A percentile compares a stretch with the other conserved stretches of the same genome.
Conservation (phyloP, 2,888 invertebrate genomes). For the Colostygia pectinataria region DNA sequence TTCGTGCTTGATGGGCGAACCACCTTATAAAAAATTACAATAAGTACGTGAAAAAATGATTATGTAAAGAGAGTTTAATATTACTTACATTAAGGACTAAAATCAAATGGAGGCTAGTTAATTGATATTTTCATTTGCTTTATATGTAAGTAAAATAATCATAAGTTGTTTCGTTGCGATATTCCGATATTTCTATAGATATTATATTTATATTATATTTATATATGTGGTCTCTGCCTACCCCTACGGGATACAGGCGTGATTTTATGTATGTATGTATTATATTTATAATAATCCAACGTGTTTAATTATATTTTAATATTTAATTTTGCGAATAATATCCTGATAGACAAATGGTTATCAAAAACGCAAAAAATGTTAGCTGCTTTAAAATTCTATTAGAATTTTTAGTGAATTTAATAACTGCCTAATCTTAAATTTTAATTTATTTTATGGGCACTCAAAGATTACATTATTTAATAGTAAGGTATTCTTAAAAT, state of each 20-base stretch:
- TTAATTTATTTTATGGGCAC: background rate
- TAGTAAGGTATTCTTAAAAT: constrained; percentile 3
- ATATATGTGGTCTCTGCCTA: too few species aligned
- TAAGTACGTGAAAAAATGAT: background rate
- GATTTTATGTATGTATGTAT: too few species aligned
- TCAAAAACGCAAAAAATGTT: background rate
- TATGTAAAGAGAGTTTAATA: constrained; percentile 12
- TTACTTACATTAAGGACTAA: constrained; percentile 10
- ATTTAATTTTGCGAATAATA: too few species aligned
- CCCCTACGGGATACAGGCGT: too few species aligned
- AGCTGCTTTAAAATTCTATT: too few species aligned
- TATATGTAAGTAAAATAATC: background rate
- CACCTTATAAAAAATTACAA: background rate
- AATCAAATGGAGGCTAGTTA: constrained; percentile 6
- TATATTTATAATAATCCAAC: too few species aligned
- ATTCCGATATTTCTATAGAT: constrained; percentile 8
- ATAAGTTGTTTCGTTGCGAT: constrained; percentile 21
- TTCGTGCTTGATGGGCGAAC: too few species aligned
- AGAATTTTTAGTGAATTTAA: too few species aligned
- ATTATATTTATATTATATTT: too few species aligned
- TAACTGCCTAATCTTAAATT: too few species aligned
- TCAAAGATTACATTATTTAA: background rate
- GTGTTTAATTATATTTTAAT: too few species aligned
- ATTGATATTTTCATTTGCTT: background rate
- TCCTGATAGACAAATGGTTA: background rate